These are phyloP conservation scores for Pseudochromis fuscus DNA, from an alignment of 2,797 vertebrate species.

Conservation along the genomic window DNA sequence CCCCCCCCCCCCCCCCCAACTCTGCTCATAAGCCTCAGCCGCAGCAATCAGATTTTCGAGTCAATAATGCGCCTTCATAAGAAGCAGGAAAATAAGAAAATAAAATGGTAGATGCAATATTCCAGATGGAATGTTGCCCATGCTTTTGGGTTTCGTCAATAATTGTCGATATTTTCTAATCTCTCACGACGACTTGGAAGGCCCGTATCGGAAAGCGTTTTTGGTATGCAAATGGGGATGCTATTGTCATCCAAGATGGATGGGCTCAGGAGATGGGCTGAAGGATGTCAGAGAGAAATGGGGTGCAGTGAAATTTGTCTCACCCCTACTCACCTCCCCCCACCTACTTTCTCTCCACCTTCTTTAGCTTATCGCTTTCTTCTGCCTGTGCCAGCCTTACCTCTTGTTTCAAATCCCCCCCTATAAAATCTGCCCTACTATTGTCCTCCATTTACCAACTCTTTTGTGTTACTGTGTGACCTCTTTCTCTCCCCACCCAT, in stretches of 20 bases:
- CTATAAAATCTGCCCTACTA: conserved; percentile 54
- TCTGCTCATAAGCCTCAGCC: conserved; percentile 55
- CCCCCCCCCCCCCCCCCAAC: conserved; percentile 17
- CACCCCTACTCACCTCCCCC: conserved; percentile 30
- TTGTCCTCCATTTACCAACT: conserved; percentile 57
- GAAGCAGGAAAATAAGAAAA: conserved; percentile 60
- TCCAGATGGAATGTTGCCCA: conserved; percentile 63
- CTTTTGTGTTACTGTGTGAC: conserved; percentile 28
- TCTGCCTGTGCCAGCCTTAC: conserved; percentile 26
- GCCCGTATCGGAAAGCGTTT: conserved; percentile 71
- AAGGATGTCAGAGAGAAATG: conserved; percentile 69
- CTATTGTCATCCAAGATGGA: conserved; percentile 78
- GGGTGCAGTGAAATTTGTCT: conserved; percentile 64
- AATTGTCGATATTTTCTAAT: conserved; percentile 82
- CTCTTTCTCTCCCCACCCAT: background rate
- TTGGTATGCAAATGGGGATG: conserved; percentile 75
- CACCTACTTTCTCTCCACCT: conserved; percentile 11
- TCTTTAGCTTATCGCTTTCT: conserved; percentile 49
- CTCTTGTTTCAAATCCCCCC: conserved; percentile 43
- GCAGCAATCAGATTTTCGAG: conserved; percentile 72
- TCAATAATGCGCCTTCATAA: conserved; percentile 69
- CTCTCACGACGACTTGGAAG: conserved; percentile 70
- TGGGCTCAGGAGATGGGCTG: conserved; percentile 68
- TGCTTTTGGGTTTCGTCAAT: conserved; percentile 72
- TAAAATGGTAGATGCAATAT: conserved; percentile 70